phyloP scores from a whole-genome alignment of 2,113 vertebrate genomes.

The Microcebus tavaratra region DNA sequence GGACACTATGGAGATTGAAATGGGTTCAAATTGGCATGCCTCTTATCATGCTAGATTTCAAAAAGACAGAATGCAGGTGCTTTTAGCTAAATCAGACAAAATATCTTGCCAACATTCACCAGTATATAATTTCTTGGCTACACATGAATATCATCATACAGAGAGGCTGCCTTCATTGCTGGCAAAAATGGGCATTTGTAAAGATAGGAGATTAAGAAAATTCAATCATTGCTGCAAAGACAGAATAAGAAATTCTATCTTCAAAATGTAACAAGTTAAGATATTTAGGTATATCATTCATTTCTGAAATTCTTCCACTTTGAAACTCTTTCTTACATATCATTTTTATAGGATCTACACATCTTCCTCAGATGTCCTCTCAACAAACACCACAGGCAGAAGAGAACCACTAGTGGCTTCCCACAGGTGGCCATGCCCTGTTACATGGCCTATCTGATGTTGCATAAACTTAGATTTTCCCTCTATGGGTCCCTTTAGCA shows the following conservation, averaged over 20 bases:
- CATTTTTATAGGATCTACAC: not conserved
- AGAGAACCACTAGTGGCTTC: not conserved
- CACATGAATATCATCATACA: not conserved
- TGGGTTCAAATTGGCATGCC: slow-evolving; percentile 40
- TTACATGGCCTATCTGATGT: accelerated
- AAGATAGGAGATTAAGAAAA: not conserved
- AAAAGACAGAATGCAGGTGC: slow-evolving; percentile 43
- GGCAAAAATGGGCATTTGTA: slow-evolving; percentile 22
- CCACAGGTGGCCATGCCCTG: no score
- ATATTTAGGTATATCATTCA: not conserved
- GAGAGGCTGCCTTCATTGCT: not conserved
- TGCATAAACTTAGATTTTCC: not conserved
- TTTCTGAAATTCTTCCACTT: not conserved
- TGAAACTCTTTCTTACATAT: not conserved
- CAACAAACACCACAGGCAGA: not conserved
- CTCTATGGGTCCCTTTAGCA: not conserved
- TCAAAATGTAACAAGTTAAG: not conserved
- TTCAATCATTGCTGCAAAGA: not conserved
- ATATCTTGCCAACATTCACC: slow-evolving; percentile 36
- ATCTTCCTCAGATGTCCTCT: not conserved
- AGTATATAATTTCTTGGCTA: slow-evolving; percentile 15
- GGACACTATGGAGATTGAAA: slow-evolving; percentile 56
- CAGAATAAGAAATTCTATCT: not conserved
- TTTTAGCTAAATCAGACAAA: slow-evolving; percentile 65
- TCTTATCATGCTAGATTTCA: not conserved